These are phyloP conservation scores for Pseudorasbora parva DNA, from an alignment of 2,113 vertebrate species.

Conservation along the genomic window DNA sequence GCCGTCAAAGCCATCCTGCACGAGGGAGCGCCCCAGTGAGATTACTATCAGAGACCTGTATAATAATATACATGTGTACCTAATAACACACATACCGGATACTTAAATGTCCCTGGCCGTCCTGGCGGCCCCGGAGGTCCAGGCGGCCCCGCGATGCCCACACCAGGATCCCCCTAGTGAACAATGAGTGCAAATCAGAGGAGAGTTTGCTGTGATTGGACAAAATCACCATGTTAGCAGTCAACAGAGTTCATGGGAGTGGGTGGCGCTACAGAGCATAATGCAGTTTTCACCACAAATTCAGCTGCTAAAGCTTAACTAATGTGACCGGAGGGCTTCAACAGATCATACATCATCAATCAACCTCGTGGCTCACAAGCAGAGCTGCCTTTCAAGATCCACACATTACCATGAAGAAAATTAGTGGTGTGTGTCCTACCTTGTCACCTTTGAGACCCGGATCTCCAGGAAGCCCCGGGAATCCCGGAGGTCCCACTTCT, in stretches of 20 bases:
- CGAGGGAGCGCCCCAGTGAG: not conserved
- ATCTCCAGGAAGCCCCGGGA: constrained; percentile 78
- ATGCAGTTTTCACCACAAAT: not conserved
- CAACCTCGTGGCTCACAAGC: not conserved
- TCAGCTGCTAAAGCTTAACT: not conserved
- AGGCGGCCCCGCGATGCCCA: constrained; percentile 77
- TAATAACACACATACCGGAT: constrained; percentile 53
- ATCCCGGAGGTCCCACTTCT: constrained; percentile 69
- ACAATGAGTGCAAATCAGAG: not conserved
- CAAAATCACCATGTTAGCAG: not conserved
- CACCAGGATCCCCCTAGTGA: constrained; percentile 77
- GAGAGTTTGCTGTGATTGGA: not conserved
- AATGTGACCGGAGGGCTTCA: not conserved
- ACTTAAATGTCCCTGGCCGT: constrained; percentile 57
- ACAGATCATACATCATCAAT: not conserved
- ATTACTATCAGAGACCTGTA: not conserved
- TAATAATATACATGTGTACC: not conserved
- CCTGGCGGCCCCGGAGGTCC: constrained; percentile 78
- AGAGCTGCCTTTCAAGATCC: not conserved
- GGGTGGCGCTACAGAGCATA: no score
- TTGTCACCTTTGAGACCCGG: constrained; percentile 79
- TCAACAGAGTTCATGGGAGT: no score
- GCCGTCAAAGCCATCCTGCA: constrained; percentile 77
- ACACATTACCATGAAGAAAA: not conserved
- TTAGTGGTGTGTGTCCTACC: constrained; percentile 63